Conservation (phyloP, 2,888 invertebrate genomes). For the Tachystola acroxantha region DNA sequence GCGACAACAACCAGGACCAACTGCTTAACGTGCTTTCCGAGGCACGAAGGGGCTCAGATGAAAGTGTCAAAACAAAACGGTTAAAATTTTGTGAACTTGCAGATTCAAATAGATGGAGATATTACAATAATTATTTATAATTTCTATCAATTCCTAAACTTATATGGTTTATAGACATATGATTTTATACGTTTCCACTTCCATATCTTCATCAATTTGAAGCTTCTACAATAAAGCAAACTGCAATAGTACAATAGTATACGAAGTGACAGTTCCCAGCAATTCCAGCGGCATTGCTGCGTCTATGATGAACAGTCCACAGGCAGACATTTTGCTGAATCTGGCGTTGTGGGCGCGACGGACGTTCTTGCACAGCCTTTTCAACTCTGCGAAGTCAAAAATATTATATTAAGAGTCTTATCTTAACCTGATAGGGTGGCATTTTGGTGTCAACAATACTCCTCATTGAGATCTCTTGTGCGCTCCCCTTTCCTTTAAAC, state of each 20-base stretch:
- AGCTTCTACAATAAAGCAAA: constrained; percentile 13
- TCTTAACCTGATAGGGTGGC: neutral
- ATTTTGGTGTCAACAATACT: neutral
- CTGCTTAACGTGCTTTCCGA: too few species aligned
- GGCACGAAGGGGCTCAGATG: too few species aligned
- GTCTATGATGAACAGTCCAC: constrained; percentile 15
- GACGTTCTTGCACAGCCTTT: constrained; percentile 13
- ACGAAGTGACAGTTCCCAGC: constrained; percentile 13
- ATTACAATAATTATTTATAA: too few species aligned
- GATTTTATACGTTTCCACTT: too few species aligned
- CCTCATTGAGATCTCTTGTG: neutral
- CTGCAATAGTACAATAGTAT: constrained; percentile 21
- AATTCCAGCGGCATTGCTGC: constrained; percentile 16
- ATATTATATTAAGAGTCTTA: neutral
- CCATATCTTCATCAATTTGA: too few species aligned
- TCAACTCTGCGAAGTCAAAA: neutral
- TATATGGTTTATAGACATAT: too few species aligned
- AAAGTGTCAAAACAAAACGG: too few species aligned
- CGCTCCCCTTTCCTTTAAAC: too few species aligned
- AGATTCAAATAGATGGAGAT: too few species aligned
- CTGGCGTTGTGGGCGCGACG: constrained; percentile 4
- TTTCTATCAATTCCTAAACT: too few species aligned
- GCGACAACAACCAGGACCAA: too few species aligned
- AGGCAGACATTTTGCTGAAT: constrained; percentile 10
- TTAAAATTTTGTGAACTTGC: too few species aligned